phyloP scores from a whole-genome alignment of 2,888 invertebrate species.

The Elysia crispata region DNA sequence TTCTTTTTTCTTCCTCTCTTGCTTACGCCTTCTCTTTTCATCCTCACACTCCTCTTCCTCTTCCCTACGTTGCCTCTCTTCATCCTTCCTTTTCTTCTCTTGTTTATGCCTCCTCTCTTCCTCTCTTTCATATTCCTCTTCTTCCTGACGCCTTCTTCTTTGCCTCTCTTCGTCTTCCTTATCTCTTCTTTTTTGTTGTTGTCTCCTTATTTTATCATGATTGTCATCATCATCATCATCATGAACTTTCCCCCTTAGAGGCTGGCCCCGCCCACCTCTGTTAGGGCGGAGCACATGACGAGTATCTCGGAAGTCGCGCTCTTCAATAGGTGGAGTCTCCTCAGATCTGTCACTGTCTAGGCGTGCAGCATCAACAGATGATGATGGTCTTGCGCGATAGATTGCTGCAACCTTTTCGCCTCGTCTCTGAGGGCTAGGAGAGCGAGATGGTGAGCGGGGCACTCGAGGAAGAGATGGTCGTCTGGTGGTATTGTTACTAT shows the following conservation, averaged over 20 bases:
- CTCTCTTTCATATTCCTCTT: slow-evolving; percentile 40
- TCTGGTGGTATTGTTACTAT: slow-evolving; percentile 27
- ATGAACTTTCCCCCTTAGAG: background rate
- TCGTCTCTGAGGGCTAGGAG: slow-evolving; percentile 47
- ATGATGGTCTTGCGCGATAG: slow-evolving; percentile 58
- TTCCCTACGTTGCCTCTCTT: background rate
- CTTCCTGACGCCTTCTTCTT: background rate
- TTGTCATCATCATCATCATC: slow-evolving; percentile 38
- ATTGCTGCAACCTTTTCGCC: slow-evolving; percentile 61
- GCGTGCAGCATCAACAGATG: slow-evolving; percentile 59
- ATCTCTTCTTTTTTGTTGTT: slow-evolving; percentile 51
- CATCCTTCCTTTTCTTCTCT: slow-evolving; percentile 37
- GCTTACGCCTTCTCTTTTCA: background rate
- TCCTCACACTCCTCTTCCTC: background rate
- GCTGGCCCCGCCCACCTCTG: background rate
- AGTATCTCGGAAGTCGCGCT: slow-evolving; percentile 42
- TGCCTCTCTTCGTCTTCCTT: slow-evolving; percentile 22
- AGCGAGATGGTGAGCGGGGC: slow-evolving; percentile 55
- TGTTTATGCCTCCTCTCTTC: slow-evolving; percentile 41
- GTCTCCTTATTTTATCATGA: slow-evolving; percentile 51
- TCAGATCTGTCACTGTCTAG: slow-evolving; percentile 47
- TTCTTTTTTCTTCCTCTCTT: background rate
- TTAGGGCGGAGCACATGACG: background rate
- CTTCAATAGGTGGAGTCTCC: slow-evolving; percentile 29
- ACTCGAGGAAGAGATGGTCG: slow-evolving; percentile 59